A percentile compares a stretch with the other conserved stretches of the same genome.
Evolutionary conservation across 2,797 vertebrate genomes (phyloP).

Genomic region (Psittacula echo): DNA sequence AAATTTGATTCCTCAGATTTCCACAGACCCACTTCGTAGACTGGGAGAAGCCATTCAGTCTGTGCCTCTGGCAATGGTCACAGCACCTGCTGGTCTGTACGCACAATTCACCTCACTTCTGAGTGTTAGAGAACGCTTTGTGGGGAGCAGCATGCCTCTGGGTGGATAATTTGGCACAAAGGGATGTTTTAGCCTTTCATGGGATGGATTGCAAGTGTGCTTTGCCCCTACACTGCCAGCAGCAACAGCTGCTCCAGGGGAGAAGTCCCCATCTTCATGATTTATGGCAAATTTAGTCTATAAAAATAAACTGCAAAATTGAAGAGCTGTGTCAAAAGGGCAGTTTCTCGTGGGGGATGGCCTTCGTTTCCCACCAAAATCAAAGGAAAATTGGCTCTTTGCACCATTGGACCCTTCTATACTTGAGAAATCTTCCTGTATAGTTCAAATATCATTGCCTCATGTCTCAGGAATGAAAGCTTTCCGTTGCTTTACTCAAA

Average conservation of each 20-base stretch:
- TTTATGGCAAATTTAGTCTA: neutral
- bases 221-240: neutral
- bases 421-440: neutral
- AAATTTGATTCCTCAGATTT: neutral
- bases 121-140: rapidly evolving
- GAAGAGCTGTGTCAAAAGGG: neutral
- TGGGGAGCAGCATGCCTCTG: neutral
- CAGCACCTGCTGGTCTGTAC: neutral
- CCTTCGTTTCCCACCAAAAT: neutral
- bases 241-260: neutral
- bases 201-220: rapidly evolving
- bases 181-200: neutral
- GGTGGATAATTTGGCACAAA: neutral
- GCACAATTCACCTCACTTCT: rapidly evolving
- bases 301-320: neutral
- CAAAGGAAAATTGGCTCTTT: neutral
- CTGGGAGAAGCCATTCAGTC: neutral
- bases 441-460: neutral
- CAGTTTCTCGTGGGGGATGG: neutral
- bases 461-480: neutral
- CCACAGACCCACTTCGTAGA: neutral
- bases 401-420: neutral
- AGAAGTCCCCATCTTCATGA: rapidly evolving
- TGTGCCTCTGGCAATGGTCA: neutral
- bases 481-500: neutral